A percentile compares a stretch with the other conserved stretches of the same genome.
Evolutionary conservation across 2,113 vertebrate species (phyloP).

Genomic region (Girardinichthys multiradiatus): DNA sequence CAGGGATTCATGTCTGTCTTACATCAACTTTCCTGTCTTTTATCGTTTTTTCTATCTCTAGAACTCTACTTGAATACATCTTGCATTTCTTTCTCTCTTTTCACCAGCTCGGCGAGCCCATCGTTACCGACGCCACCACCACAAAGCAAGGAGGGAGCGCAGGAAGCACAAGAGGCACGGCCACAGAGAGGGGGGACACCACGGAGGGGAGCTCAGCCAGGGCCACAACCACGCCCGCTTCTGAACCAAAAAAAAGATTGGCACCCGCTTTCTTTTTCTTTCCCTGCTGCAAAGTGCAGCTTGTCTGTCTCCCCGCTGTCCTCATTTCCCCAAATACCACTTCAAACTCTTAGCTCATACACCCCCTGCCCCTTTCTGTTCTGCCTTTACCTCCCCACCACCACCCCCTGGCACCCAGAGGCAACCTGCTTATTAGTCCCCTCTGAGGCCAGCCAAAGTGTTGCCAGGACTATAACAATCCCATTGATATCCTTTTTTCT

Average conservation of each 20-base stretch:
- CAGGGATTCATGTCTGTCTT: constrained; percentile 23
- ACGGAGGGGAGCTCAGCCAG: constrained; percentile 68
- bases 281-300: constrained; percentile 42
- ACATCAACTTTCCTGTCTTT: constrained; percentile 4
- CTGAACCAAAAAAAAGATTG: constrained; percentile 76
- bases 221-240: constrained; percentile 76
- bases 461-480: constrained; percentile 69
- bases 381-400: constrained; percentile 26
- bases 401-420: constrained; percentile 40
- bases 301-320: constrained; percentile 50
- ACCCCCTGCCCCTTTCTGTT: constrained; percentile 6
- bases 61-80: constrained; percentile 17
- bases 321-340: constrained; percentile 20
- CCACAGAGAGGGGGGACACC: constrained; percentile 77
- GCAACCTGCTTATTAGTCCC: constrained; percentile 62
- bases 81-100: background rate
- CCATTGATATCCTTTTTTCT: constrained; percentile 64
- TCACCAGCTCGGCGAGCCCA: constrained; percentile 86
- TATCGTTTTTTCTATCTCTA: constrained; percentile 6
- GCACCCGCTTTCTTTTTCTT: constrained; percentile 11
- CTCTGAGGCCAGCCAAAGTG: constrained; percentile 56
- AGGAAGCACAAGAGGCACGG: constrained; percentile 88
- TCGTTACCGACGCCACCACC: constrained; percentile 86
- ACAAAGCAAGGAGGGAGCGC: constrained; percentile 87
- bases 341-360: constrained; percentile 27